phyloP scores from a whole-genome alignment of 2,113 vertebrate genomes.

The Oriolus oriolus region DNA sequence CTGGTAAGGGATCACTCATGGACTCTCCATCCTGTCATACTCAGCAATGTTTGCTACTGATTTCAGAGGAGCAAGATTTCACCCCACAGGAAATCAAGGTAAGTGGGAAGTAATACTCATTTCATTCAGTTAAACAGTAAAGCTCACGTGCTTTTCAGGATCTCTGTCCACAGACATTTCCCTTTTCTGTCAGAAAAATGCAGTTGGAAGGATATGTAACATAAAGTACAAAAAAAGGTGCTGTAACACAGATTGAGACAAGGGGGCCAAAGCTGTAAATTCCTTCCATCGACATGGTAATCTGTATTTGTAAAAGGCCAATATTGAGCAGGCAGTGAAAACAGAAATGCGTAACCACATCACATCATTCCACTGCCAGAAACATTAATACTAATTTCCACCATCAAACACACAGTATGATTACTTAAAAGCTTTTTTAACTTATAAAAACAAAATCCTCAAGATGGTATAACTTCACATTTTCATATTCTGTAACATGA shows the following conservation, averaged over 20 bases:
- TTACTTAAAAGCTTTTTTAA: constrained; percentile 52
- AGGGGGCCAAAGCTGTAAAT: constrained; percentile 41
- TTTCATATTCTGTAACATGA: constrained; percentile 28
- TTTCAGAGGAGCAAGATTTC: background rate
- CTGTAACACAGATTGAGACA: background rate
- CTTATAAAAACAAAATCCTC: constrained; percentile 46
- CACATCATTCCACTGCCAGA: constrained; percentile 39
- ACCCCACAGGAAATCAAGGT: background rate
- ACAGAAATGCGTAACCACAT: constrained; percentile 47
- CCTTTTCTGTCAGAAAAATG: constrained; percentile 53
- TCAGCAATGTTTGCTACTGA: background rate
- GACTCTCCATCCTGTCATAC: background rate
- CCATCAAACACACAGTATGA: constrained; percentile 38
- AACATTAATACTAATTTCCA: constrained; percentile 55
- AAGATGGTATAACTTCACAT: constrained; percentile 22
- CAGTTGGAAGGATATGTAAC: constrained; percentile 6
- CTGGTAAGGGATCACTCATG: background rate
- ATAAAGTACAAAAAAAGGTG: constrained; percentile 35
- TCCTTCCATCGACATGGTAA: constrained; percentile 51
- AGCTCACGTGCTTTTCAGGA: constrained; percentile 33
- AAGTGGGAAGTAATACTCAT: constrained; percentile 41
- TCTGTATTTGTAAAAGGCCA: constrained; percentile 44
- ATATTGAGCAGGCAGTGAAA: constrained; percentile 35
- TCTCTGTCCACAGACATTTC: constrained; percentile 36
- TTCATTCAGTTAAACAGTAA: constrained; percentile 47